phyloP scores from a whole-genome alignment of 2,113 vertebrate species.

The Murina feae region DNA sequence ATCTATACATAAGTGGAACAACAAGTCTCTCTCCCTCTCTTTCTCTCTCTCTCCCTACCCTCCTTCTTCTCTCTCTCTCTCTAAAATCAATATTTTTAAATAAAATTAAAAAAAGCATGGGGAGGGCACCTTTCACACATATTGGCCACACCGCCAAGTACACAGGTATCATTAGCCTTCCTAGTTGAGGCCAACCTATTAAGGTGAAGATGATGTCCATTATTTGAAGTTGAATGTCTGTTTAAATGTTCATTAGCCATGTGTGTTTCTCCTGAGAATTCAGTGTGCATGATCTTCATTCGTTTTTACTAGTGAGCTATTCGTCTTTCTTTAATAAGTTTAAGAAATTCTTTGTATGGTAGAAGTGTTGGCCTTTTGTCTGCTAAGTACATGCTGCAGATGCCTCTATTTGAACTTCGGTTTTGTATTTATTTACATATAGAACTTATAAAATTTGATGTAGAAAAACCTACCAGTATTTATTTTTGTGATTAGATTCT shows the following conservation, averaged over 20 bases:
- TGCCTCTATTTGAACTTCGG: neutral
- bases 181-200: accelerated
- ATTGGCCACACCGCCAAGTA: neutral
- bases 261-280: neutral
- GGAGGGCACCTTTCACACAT: accelerated
- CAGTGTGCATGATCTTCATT: too few species aligned
- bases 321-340: neutral
- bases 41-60: too few species aligned
- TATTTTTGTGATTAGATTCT: neutral
- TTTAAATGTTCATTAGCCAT: neutral
- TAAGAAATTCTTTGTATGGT: neutral
- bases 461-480: neutral
- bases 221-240: neutral
- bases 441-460: neutral
- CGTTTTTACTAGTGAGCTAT: neutral
- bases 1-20: too few species aligned
- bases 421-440: neutral
- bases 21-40: too few species aligned
- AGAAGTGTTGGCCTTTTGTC: neutral
- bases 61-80: neutral
- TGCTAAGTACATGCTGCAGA: neutral
- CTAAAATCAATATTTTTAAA: neutral
- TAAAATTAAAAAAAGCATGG: too few species aligned
- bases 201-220: too few species aligned
- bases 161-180: neutral